Evolutionary conservation across 53 echinoderm and acorn worm genomes (phyloP), one percentile per base, ranked within the genome.

Genomic region (Echinarachnius parma): DNA sequence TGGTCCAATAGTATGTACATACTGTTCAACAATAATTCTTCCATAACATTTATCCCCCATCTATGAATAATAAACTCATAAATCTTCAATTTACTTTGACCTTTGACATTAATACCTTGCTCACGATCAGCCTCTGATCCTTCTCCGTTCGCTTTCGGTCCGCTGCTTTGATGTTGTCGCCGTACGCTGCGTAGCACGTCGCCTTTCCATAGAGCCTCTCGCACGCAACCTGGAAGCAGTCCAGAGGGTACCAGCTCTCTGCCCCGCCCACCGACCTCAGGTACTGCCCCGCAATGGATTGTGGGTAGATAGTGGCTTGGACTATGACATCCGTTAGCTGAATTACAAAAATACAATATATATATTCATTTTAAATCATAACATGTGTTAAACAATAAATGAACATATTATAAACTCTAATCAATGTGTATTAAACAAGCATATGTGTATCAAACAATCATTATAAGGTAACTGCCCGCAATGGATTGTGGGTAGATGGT

Each of bases 51-150:
- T n/a, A n/a, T n/a, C n/a, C n/a, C n/a, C n/a, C n/a, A n/a, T n/a
- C n/a, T n/a, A n/a, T n/a, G n/a, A n/a, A n/a, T n/a, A n/a, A n/a
- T n/a, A n/a, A n/a, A n/a, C n/a, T n/a, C n/a, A n/a, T n/a, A n/a
- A n/a, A n/a, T n/a, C n/a, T n/a, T n/a, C n/a, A n/a, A n/a, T n/a
- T n/a, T n/a, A n/a, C n/a, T n/a, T n/a, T n/a, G n/a, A n/a, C n/a
- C n/a, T n/a, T n/a, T n/a, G n/a, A n/a, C n/a, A n/a, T n/a, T n/a
- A 20, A 52, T 68, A 93, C 94, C 87, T 91, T 87, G 13, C 91
- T 80, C 15, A 95, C 88, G 7, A 95, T 84, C 79, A 95, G 84
- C 10, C 59, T 60, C 9, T 78, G 62, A 45, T 87, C 85, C 31
- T 64, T 49, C 14, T 53, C 75, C 5, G 61, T 66, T 8, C 30